Conservation (phyloP, 2,888 invertebrate genomes). For the Galerucella nymphaeae region DNA sequence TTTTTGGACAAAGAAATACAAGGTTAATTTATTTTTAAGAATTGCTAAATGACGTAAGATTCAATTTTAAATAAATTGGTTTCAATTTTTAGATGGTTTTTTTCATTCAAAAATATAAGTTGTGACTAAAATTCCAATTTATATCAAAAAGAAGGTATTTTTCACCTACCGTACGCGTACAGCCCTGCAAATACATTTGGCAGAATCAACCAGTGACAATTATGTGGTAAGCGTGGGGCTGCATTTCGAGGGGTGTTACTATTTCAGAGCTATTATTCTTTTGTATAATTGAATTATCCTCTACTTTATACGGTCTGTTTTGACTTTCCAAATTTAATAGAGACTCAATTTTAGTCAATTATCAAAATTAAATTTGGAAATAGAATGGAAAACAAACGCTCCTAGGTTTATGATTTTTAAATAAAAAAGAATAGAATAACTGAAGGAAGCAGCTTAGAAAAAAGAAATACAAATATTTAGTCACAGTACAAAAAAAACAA, state of each 20-base stretch:
- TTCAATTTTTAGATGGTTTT: too few species aligned
- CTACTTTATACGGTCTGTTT: conserved; percentile 37
- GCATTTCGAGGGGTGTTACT: conserved; percentile 2
- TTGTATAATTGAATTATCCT: conserved; percentile 40
- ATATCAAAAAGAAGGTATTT: too few species aligned
- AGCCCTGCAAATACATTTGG: conserved; percentile 4
- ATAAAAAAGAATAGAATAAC: too few species aligned
- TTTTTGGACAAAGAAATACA: too few species aligned
- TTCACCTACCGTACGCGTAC: background rate
- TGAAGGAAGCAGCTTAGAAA: too few species aligned
- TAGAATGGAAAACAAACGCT: background rate
- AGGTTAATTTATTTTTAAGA: too few species aligned
- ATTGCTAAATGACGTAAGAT: too few species aligned
- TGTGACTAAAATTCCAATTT: too few species aligned
- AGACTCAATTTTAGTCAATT: conserved; percentile 36
- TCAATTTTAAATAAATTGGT: too few species aligned
- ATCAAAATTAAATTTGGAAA: conserved; percentile 33
- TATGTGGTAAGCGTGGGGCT: conserved; percentile 5
- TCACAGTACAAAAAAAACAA: too few species aligned
- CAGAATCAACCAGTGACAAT: conserved; percentile 8
- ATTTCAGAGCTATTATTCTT: conserved; percentile 38
- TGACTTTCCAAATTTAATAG: conserved; percentile 39
- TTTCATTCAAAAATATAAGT: too few species aligned
- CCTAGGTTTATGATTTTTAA: background rate
- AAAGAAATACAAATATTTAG: too few species aligned